Evolutionary conservation across 2,797 vertebrate genomes (phyloP), one percentile per base, ranked within the genome.

Genomic region (Oreochromis grahami): DNA sequence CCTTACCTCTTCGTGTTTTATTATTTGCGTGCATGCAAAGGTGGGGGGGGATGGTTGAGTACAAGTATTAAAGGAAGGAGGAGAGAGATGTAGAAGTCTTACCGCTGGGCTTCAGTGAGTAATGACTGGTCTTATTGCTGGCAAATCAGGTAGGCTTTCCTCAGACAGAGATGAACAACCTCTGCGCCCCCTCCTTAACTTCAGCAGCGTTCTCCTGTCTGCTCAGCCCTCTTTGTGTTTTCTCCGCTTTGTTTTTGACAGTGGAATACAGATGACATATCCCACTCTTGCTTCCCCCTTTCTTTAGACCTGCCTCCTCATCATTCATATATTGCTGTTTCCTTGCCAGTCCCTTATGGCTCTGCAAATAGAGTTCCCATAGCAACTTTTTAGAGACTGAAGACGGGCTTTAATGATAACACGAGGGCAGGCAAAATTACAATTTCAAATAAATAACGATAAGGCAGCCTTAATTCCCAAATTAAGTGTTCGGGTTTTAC

Each of bases 61-160:
- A 58, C 36, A 85, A 60, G 76, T 26, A 82, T 81, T 53, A 77
- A 55, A 48, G 38, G 51, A 60, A 43, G 60, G 45, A 56, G 74
- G 38, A 41, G 56, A 19, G 70, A 65, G 68, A 55, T 80, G 81
- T 32, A 7, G 68, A 79, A 56, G 83, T 90, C 80, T 89, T 91
- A 88, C 87, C 56, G n/a, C 86, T 89, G 91, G 84, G 91, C 86
- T 89, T 91, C 63, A 81, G 83, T 93, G 92, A 95, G 86, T 92
- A 91, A 94, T 93, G 92, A 86, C 88, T 84, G 85, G 82, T 90
- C 90, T 89, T 89, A 91, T 88, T 90, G 89, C 85, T 82, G 83
- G 89, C 43, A 88, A 92, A 91, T 93, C 92, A 89, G 88, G 78
- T 78, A 76, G 81, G 55, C 82, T 89, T 84, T 83, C 79, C 80